Base-by-base conservation (phyloP, 2,888 invertebrate genomes). In the Allacma fusca region DNA sequence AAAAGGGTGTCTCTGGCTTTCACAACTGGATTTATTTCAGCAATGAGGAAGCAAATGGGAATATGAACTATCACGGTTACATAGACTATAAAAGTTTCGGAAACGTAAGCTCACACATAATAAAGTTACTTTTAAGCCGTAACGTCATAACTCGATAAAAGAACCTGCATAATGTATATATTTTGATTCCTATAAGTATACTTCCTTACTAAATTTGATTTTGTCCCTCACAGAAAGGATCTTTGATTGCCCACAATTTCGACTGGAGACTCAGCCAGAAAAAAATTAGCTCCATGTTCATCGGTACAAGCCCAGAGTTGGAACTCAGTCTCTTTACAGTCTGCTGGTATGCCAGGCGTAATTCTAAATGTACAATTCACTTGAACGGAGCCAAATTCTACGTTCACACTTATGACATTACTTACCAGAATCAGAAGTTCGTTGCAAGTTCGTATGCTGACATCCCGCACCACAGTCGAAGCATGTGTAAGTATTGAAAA, bases 11-110 rank as follows among this genome's bases (percentile, higher is more conserved):
- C 24, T 91, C 88, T 86, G 96, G 96, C 13, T 88, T 97, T 80
- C 97, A 97, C 87, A 95, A 94, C 86, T 97, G 97, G 96, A 88
- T 96, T 34, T 94, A 93, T 86, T 95, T 94, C 85, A 89, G 91
- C 74, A 90, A 90, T 75, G 92, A 94, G 87, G 96, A 97, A 88
- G 86, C 87, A 44, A 90, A 90, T 0, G 91, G 91, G 57, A 88
- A 89, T 50, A 88, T 91, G 0, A 92, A 95, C 86, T 95, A 95
- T 87, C 89, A 93, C 82, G 94, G 95, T 13, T 94, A 93, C 84
- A 87, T 93, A 82, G 92, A 92, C 2, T 76, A 59, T 24, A 57
- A 50, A 40, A 19, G 13, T 21, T 62, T 76, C 29, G 76, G 62
- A 70, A 5, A 50, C 1, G 75, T 75, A 75, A 64, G 62, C 12